These are phyloP conservation scores for Phoxinus phoxinus DNA, from an alignment of 2,113 vertebrate species.

Conservation along the genomic window DNA sequence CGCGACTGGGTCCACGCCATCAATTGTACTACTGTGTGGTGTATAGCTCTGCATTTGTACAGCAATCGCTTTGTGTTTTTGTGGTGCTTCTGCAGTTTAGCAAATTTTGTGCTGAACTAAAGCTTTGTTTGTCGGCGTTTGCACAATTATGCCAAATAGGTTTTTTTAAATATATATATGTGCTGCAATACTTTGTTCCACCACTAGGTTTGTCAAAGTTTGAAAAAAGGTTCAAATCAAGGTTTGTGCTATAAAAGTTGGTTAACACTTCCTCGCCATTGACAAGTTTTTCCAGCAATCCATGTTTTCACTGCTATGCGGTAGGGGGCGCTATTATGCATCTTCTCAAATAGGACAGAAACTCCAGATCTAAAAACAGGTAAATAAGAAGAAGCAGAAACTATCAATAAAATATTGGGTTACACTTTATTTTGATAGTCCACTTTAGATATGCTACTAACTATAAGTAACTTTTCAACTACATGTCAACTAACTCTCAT, in stretches of 20 bases:
- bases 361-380: no score
- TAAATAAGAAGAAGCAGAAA: no score
- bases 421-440: no score
- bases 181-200: neutral
- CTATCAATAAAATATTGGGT: no score
- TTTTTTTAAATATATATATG: neutral
- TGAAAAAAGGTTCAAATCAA: neutral
- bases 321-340: no score
- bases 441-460: no score
- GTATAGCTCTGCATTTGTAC: neutral
- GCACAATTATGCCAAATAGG: neutral
- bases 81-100: neutral
- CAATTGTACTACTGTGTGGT: constrained; percentile 42
- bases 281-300: no score
- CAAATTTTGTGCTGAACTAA: neutral
- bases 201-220: neutral
- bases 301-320: no score
- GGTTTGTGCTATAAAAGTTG: neutral
- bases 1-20: constrained; percentile 29
- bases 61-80: neutral
- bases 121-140: neutral
- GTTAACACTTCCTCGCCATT: no score
- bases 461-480: no score
- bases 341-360: no score
- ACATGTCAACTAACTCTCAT: no score